Conservation (phyloP, 2,113 vertebrate genomes). For the Lasiurus cinereus region DNA sequence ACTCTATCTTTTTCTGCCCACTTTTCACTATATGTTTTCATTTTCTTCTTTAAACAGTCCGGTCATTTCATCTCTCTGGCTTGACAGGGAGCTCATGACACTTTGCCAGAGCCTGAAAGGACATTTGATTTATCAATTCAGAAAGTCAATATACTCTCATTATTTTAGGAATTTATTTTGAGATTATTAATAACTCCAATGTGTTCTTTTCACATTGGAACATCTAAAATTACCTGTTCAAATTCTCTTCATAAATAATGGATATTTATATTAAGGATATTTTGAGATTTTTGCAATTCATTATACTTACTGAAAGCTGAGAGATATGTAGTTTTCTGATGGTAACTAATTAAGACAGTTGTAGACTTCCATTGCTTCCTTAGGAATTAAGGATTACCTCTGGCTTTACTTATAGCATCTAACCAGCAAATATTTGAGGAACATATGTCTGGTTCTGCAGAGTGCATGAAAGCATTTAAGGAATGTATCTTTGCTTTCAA, state of each 20-base stretch:
- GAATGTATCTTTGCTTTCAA: neutral
- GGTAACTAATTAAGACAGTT: constrained; percentile 20
- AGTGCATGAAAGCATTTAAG: neutral
- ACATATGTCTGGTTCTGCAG: neutral
- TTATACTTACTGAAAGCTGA: neutral
- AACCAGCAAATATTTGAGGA: neutral
- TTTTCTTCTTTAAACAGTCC: neutral
- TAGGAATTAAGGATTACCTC: neutral
- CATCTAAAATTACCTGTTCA: neutral
- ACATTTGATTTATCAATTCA: neutral
- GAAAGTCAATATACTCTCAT: neutral
- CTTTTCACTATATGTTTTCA: neutral
- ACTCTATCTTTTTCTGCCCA: neutral
- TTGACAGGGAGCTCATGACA: neutral
- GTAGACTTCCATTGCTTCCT: neutral
- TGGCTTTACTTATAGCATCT: neutral
- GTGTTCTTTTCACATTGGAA: neutral
- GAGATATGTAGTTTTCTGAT: neutral
- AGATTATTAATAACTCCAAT: neutral
- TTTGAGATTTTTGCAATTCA: neutral
- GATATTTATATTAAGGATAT: neutral
- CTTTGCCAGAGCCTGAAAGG: neutral
- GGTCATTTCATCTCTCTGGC: neutral
- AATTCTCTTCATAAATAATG: neutral
- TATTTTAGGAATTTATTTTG: neutral